Base-by-base conservation (phyloP, 2,113 vertebrate genomes). In the Daubentonia madagascariensis region DNA sequence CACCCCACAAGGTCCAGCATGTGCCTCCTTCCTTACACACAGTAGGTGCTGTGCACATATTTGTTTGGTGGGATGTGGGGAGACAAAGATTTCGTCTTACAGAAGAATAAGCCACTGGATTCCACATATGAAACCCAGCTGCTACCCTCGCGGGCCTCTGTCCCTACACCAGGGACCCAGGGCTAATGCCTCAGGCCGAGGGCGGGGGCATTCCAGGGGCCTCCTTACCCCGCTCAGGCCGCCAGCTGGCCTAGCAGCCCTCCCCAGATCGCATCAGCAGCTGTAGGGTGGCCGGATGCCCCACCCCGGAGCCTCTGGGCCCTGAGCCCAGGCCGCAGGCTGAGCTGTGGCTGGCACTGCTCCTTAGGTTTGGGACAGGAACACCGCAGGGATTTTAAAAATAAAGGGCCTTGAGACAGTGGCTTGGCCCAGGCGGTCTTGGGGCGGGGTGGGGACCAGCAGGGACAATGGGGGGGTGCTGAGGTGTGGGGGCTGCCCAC, bases 341-440 rank as follows among this genome's bases (percentile, higher is more conserved):
- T 43, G 61, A 48, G 92, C 75, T 75, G 96, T 13, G 96, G 87
- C 94, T 94, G 96, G 96, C 96, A 96, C 88, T 40, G 91, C 68
- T 96, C 95, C 96, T 97, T 96, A n/a, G 97, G 97, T 97, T 98
- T 86, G 89, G 78, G 97, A 97, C 97, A 79, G 94, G 95, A 98
- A 98, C 61, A 89, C 98, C 98, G 25, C 98, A 98, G 96, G 96
- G 73, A 97, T 98, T 98, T 98, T 93, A 97, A 97, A 98, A 98
- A 98, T 97, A 98, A 97, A 1, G 6, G 92, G 85, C 65, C 92
- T 96, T 98, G 92, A 97, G 98, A 98, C 98, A 96, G 98, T 95
- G 93, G 98, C 97, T 98, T 98, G 98, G 95, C 70, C 91, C 70
- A 68, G 73, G 84, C 43, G 7, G 80, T 76, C 91, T 48, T 48